Percentiles rank a stretch among this genome's conserved stretches.
Evolutionary conservation across 1,140 invertebrate genomes (phyloP).

Genomic region (Nasonia giraulti): DNA sequence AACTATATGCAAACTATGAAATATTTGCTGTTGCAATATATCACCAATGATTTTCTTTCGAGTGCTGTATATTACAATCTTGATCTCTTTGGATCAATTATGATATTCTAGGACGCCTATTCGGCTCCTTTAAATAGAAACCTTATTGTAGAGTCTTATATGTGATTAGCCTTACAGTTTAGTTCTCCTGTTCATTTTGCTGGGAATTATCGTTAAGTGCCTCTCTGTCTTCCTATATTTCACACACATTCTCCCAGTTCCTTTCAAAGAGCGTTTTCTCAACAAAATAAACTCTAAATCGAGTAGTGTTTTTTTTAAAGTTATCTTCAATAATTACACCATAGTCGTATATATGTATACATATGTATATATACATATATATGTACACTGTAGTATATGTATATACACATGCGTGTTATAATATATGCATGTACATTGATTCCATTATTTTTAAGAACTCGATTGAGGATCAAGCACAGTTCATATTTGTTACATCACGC

Average conservation of each 20-base stretch:
- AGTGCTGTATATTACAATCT: slow-evolving; percentile 71
- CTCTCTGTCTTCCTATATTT: slow-evolving; percentile 61
- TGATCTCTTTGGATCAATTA: slow-evolving; percentile 64
- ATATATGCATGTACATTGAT: slow-evolving; percentile 52
- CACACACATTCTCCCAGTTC: slow-evolving; percentile 39
- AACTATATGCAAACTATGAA: slow-evolving; percentile 61
- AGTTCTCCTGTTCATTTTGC: slow-evolving; percentile 63
- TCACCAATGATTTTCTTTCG: slow-evolving; percentile 60
- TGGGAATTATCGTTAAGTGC: slow-evolving; percentile 71
- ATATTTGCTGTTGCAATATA: slow-evolving; percentile 62
- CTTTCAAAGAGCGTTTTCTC: slow-evolving; percentile 56
- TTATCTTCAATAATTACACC: slow-evolving; percentile 72
- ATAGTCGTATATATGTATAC: slow-evolving; percentile 73
- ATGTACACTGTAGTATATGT: slow-evolving; percentile 62
- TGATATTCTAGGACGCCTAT: slow-evolving; percentile 65
- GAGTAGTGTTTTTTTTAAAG: slow-evolving; percentile 65
- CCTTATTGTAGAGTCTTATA: slow-evolving; percentile 61
- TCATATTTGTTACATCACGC: slow-evolving; percentile 54
- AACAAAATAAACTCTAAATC: slow-evolving; percentile 74
- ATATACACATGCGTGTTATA: slow-evolving; percentile 55
- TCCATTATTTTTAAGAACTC: slow-evolving; percentile 62
- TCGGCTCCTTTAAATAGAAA: slow-evolving; percentile 67
- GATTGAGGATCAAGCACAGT: slow-evolving; percentile 67
- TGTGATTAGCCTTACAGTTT: slow-evolving; percentile 61
- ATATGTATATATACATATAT: slow-evolving; percentile 68